Evolutionary conservation across 1,140 invertebrate species (phyloP), one percentile per base, ranked within the genome.

Genomic region (Stenopsyche tienmushanensis): DNA sequence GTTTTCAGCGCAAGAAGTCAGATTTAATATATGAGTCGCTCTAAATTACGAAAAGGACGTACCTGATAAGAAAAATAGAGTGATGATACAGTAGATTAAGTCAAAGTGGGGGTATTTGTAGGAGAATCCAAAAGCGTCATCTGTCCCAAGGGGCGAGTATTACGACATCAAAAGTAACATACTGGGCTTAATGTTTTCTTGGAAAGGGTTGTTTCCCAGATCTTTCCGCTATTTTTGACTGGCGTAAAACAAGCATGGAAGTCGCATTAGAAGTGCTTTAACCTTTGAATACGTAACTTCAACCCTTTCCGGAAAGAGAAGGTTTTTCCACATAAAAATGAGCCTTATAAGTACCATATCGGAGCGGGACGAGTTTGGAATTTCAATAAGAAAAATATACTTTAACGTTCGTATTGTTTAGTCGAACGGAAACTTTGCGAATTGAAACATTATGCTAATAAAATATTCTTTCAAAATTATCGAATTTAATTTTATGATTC

Each of bases 201-300:
- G 13, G 3, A 15, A 60, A 60, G 42, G 57, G 54, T 20, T 57
- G 29, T 29, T 39, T 15, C 15, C 5, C 8, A 29, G 24, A 42
- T 60, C 57, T 60, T 47, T 25, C 15, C 15, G 3, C 57, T 42
- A 47, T 60, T 47, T 60, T 60, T 60, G 57, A 60, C 53, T 57
- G 53, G 41, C 55, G 55, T 3, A 44, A 58, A 58, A 58, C 42
- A 60, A 60, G 57, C 44, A 60, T 47, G 24, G 57, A 60, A 60
- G 57, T 60, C 42, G 57, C 57, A 60, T 60, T 60, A 60, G 57
- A 60, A 60, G 42, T 49, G 44, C 57, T 60, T 29, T 49, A 60
- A 47, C 42, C 41, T 60, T 47, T 60, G 9, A 44, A 45, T 45
- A 23, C 53, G 7, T 18, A 57, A 57, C 54, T 24, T 57, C 34